phyloP scores from a whole-genome alignment of 2,797 vertebrate species.

The Aulostomus chinensis region DNA sequence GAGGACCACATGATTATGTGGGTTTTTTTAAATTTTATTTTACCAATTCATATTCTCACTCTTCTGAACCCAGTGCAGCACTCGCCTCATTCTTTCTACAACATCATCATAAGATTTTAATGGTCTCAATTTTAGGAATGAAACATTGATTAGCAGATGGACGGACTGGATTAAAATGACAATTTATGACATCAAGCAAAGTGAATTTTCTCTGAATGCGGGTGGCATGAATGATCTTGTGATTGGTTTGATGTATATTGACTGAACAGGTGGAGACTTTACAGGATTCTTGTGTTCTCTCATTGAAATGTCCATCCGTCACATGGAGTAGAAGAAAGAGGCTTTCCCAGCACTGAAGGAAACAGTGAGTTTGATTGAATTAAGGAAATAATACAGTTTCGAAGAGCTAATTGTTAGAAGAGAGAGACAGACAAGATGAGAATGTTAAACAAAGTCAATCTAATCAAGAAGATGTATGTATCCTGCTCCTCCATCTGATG shows the following conservation, averaged over 20 bases:
- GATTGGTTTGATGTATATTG: background rate
- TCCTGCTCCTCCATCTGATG: slow-evolving; percentile 10
- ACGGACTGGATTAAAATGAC: too few relatives aligned
- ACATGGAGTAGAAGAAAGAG: background rate
- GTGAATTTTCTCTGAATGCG: too few relatives aligned
- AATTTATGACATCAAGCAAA: too few relatives aligned
- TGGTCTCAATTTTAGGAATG: too few relatives aligned
- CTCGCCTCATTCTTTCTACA: too few relatives aligned
- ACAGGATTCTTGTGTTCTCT: background rate
- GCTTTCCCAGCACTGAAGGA: background rate
- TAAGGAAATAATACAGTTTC: slow-evolving; percentile 18
- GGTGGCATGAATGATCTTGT: too few relatives aligned
- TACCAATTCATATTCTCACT: too few relatives aligned
- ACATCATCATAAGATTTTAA: too few relatives aligned
- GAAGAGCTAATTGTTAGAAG: slow-evolving; percentile 4
- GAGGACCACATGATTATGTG: too few relatives aligned
- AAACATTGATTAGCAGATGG: too few relatives aligned
- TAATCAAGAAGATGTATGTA: slow-evolving; percentile 40
- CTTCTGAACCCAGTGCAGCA: too few relatives aligned
- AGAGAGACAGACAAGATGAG: slow-evolving; percentile 8
- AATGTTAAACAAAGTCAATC: slow-evolving; percentile 30
- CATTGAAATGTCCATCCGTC: background rate
- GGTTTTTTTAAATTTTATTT: too few relatives aligned
- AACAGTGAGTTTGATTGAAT: slow-evolving; percentile 20
- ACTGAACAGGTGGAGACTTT: background rate